A percentile compares a stretch with the other conserved stretches of the same genome.
Conservation (phyloP, 2,888 invertebrate species). For the Cyrtodaria siliqua region DNA sequence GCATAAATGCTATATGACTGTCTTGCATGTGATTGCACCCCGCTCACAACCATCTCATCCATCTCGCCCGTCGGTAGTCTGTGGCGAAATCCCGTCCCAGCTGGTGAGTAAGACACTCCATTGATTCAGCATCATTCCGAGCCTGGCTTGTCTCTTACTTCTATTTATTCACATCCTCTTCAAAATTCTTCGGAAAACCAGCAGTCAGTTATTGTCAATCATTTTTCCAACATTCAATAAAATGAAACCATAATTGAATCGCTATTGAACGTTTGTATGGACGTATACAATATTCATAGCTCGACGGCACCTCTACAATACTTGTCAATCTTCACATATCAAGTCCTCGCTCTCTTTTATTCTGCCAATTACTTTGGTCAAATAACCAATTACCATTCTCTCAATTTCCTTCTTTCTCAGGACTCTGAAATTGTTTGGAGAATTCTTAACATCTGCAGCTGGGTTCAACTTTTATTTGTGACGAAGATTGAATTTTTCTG, state of each 20-base stretch:
- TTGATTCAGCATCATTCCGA: too few relatives aligned
- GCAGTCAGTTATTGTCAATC: conserved; percentile 40
- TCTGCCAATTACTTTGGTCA: conserved; percentile 59
- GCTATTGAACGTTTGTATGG: conserved; percentile 1
- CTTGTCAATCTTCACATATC: conserved; percentile 53
- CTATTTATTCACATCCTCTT: too few relatives aligned
- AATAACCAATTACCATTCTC: conserved; percentile 60
- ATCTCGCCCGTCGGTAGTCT: too few relatives aligned
- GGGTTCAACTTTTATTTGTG: too few relatives aligned
- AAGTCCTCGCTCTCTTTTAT: conserved; percentile 43
- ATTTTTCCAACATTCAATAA: conserved; percentile 24
- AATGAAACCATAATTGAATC: conserved; percentile 50
- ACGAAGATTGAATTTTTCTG: too few relatives aligned
- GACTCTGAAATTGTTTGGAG: conserved; percentile 11
- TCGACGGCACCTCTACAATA: conserved; percentile 42
- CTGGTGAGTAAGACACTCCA: too few relatives aligned
- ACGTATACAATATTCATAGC: conserved; percentile 60
- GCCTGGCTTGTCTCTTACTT: too few relatives aligned
- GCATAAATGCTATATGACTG: too few relatives aligned
- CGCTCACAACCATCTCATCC: too few relatives aligned
- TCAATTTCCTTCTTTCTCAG: conserved; percentile 21
- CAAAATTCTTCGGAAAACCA: not conserved
- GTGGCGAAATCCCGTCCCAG: too few relatives aligned
- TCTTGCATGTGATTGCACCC: too few relatives aligned
- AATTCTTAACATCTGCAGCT: conserved; percentile 6